Percentiles rank a stretch among this genome's conserved stretches.
These are phyloP conservation scores for Callocephalon fimbriatum DNA, from an alignment of 2,113 vertebrate genomes.

Conservation along the genomic window DNA sequence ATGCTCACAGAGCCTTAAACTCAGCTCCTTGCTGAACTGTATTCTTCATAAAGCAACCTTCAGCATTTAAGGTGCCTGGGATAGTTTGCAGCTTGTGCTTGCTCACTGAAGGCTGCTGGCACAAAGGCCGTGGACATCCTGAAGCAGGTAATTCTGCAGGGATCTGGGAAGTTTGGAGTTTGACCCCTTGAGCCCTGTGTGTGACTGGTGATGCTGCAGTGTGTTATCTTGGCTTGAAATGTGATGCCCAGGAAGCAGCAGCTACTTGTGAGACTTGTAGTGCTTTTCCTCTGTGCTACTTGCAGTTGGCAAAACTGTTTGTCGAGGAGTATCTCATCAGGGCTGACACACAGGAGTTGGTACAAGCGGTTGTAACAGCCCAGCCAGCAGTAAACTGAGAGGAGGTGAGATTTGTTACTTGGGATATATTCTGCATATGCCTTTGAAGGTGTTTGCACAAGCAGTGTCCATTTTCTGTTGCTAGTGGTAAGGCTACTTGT, in stretches of 20 bases:
- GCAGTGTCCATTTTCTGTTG: too few relatives aligned
- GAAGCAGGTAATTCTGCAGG: background rate
- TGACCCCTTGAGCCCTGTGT: background rate
- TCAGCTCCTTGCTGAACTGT: background rate
- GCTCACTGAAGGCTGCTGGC: background rate
- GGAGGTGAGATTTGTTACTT: too few relatives aligned
- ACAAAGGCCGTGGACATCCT: accelerated
- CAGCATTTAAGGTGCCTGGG: background rate
- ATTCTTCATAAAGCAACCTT: background rate
- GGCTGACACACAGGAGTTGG: background rate
- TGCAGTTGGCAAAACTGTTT: background rate
- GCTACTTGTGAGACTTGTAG: accelerated
- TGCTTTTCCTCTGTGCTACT: background rate
- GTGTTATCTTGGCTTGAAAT: background rate
- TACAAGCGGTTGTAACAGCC: background rate
- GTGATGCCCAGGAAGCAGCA: background rate
- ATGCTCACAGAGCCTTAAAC: background rate
- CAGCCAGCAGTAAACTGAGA: accelerated
- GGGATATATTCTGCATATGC: too few relatives aligned
- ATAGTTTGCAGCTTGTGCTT: background rate
- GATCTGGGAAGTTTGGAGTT: background rate
- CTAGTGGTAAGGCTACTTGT: too few relatives aligned
- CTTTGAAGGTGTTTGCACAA: too few relatives aligned
- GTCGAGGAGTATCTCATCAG: background rate
- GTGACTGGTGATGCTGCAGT: background rate